Evolutionary conservation across 2,888 invertebrate species (phyloP), one percentile per base, ranked within the genome.

Genomic region (Anorthoa munda): DNA sequence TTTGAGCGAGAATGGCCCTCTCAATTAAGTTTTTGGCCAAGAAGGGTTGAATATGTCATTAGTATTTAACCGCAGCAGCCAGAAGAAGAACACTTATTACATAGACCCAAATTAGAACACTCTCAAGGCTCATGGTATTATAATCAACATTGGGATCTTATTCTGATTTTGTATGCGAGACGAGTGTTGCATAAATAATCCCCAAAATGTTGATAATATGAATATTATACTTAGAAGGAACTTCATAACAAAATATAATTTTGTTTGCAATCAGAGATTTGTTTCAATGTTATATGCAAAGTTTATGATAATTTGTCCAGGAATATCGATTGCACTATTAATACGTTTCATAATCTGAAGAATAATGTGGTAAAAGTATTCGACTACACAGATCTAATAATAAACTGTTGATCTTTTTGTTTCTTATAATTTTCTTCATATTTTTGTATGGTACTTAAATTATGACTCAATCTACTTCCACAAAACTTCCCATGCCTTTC

Each of bases 11-110:
- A 75, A 75, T 50, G 59, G 15, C n/a, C 53, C n/a, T 7, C n/a
- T 39, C 39, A 79, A 82, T 76, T 83, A 83, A 72, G 76, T 75
- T 83, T 81, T 75, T 79, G 31, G 7, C 51, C 64, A 61, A 72
- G 72, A 70, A 66, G 59, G 73, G 78, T 75, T 55, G 53, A 72
- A 66, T 68, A 72, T 75, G 64, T 79, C 70, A 74, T 83, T 79
- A 77, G 66, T 72, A 72, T 66, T 77, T 77, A 75, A 67, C 64
- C 50, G 17, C 31, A 65, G 53, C 59, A 59, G 61, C 46, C 51
- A 50, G 50, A 55, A 55, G 45, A 31, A 21, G 11, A 71, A 39
- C 51, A 13, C 5, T 58, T 60, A 73, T 26, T 39, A 60, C 23
- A 18, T 18, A 12, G 23, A 56, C 9, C 11, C 50, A 45, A 66